Percentiles rank a stretch among this genome's conserved stretches.
Conservation (phyloP, 92 coral and sea anemone species). For the Palythoa grandis region DNA sequence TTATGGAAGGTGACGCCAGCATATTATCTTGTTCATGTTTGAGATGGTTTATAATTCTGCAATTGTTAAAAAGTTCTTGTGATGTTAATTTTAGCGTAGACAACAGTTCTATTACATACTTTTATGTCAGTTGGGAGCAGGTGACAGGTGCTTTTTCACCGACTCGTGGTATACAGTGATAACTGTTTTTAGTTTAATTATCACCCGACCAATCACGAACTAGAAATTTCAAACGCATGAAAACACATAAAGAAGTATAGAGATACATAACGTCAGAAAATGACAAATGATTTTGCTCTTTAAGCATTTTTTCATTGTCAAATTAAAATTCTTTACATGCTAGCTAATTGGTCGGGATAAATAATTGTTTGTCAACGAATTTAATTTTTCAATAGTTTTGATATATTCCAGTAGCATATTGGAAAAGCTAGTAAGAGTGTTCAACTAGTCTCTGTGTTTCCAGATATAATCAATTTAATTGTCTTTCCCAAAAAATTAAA, state of each 20-base stretch:
- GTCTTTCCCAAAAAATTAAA: too few species aligned
- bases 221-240: not conserved
- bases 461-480: too few species aligned
- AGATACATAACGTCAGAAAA: not conserved
- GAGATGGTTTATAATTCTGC: not conserved
- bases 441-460: too few species aligned
- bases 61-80: not conserved
- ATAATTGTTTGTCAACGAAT: too few species aligned
- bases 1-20: not conserved
- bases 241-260: not conserved
- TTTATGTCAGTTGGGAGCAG: slow-evolving; percentile 15
- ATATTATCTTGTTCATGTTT: not conserved
- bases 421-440: too few species aligned
- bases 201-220: slow-evolving; percentile 3
- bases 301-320: not conserved
- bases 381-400: too few species aligned
- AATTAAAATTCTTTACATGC: not conserved
- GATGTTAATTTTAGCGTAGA: slow-evolving; percentile 35
- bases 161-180: not conserved
- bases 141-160: not conserved
- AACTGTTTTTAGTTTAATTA: slow-evolving; percentile 21
- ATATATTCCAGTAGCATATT: too few species aligned
- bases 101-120: slow-evolving; percentile 20
- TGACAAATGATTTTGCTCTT: not conserved
- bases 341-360: not conserved